Evolutionary conservation across 1,140 invertebrate species (phyloP).

Genomic region (Papilio machaon): DNA sequence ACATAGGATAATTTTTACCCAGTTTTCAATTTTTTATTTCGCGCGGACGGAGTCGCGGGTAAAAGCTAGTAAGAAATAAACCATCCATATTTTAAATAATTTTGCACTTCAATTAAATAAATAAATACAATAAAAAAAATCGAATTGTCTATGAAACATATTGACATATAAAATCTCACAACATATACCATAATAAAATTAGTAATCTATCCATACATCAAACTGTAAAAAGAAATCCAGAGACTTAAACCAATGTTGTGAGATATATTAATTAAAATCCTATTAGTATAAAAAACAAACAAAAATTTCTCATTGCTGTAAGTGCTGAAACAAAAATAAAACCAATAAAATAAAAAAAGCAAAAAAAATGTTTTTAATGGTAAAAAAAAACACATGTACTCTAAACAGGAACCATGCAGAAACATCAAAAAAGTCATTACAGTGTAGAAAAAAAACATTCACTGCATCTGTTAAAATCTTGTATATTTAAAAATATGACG

Average conservation of each 20-base stretch:
- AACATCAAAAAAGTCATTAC: conserved; percentile 10
- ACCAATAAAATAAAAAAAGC: conserved; percentile 43
- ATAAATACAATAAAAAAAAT: too few relatives aligned
- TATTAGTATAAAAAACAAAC: conserved; percentile 36
- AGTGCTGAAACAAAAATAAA: conserved; percentile 52
- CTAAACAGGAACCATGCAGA: conserved; percentile 23
- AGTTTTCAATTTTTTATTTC: too few relatives aligned
- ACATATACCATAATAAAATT: not conserved
- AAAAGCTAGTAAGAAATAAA: too few relatives aligned
- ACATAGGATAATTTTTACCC: too few relatives aligned
- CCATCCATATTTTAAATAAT: too few relatives aligned
- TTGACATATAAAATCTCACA: conserved; percentile 15
- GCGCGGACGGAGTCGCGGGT: too few relatives aligned
- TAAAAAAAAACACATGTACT: conserved; percentile 21
- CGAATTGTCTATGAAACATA: conserved; percentile 11
- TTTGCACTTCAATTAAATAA: too few relatives aligned
- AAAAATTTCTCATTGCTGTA: conserved; percentile 37
- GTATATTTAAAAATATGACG: not conserved
- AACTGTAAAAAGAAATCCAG: not conserved
- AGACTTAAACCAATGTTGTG: conserved; percentile 37
- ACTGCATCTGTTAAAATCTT: conserved; percentile 34
- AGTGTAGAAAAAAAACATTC: conserved; percentile 24
- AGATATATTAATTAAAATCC: conserved; percentile 30
- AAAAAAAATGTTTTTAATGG: conserved; percentile 39
- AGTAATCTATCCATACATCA: not conserved